A percentile compares a stretch with the other conserved stretches of the same genome.
These are phyloP conservation scores for Stratiolaelaps scimitus DNA, from an alignment of 1,140 invertebrate genomes.

Conservation along the genomic window DNA sequence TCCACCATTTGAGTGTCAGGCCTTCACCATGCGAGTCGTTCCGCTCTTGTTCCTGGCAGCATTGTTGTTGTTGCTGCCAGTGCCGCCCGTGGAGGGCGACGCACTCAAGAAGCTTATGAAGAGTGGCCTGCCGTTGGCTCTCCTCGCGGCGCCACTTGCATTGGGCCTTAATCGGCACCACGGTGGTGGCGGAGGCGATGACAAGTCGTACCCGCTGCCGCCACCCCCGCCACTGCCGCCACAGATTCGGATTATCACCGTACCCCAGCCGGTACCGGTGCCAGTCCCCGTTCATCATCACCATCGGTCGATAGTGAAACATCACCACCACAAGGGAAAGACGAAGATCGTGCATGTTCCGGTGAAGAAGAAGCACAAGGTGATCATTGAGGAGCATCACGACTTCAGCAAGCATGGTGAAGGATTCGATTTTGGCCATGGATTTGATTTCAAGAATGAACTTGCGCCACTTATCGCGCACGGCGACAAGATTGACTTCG, in stretches of 20 bases:
- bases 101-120: slow-evolving; percentile 14
- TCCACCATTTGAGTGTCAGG: no score
- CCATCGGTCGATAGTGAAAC: slow-evolving; percentile 12
- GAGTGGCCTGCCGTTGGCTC: not conserved
- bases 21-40: not conserved
- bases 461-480: no score
- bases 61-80: not conserved
- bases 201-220: not conserved
- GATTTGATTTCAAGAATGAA: no score
- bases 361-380: slow-evolving; percentile 22
- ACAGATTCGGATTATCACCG: slow-evolving; percentile 14
- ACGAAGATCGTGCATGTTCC: slow-evolving; percentile 23
- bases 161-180: not conserved
- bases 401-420: no score
- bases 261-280: slow-evolving; percentile 18
- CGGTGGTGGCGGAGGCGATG: not conserved
- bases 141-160: not conserved
- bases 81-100: not conserved
- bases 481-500: no score
- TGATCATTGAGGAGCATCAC: no score
- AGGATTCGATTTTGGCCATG: no score
- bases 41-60: not conserved
- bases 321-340: slow-evolving; percentile 15
- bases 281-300: slow-evolving; percentile 20
- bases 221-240: not conserved